phyloP scores from a whole-genome alignment of 2,797 vertebrate genomes.

The Cossypha niveicapilla region DNA sequence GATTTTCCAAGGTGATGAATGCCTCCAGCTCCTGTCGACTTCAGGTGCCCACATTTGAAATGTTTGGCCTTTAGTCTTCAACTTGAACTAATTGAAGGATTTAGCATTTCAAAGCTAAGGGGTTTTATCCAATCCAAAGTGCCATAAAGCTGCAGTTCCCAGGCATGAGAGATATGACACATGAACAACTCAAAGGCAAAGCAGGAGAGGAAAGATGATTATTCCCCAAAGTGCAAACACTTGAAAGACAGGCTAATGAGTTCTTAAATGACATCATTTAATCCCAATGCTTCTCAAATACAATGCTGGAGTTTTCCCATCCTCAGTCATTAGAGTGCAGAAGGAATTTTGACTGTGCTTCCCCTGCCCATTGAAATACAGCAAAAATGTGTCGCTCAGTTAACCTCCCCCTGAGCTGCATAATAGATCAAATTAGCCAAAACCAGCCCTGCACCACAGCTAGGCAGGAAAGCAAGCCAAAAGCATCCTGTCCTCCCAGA shows the following conservation, averaged over 20 bases:
- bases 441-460: not conserved
- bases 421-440: not conserved
- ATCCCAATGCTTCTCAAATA: constrained; percentile 38
- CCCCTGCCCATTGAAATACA: not conserved
- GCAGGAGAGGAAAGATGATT: constrained; percentile 4
- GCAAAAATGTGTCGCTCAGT: not conserved
- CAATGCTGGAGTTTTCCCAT: constrained; percentile 9
- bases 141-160: constrained; percentile 32
- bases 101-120: constrained; percentile 57
- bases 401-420: not conserved
- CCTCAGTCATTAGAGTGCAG: not conserved
- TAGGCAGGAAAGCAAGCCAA: not conserved
- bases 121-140: constrained; percentile 43
- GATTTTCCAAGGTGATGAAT: constrained; percentile 24
- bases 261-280: constrained; percentile 57
- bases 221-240: constrained; percentile 30
- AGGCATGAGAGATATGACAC: constrained; percentile 30
- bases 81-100: constrained; percentile 44
- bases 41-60: constrained; percentile 43
- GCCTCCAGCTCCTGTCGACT: constrained; percentile 2
- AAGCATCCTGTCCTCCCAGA: not conserved
- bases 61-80: constrained; percentile 55
- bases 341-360: constrained; percentile 1
- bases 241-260: constrained; percentile 57
- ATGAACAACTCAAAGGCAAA: constrained; percentile 4